phyloP scores from a whole-genome alignment of 2,888 invertebrate genomes.

The Marronus borbonicus region DNA sequence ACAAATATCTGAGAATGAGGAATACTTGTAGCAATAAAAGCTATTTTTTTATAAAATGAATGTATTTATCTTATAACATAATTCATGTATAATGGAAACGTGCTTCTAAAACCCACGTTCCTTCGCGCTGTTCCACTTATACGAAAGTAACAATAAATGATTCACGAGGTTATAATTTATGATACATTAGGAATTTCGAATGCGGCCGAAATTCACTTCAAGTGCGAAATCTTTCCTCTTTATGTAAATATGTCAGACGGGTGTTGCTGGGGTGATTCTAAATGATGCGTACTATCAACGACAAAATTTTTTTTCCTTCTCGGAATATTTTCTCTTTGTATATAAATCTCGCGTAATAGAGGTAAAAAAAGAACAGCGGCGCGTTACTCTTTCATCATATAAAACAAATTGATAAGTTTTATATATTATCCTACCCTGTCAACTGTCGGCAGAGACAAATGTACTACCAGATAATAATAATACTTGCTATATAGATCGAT shows the following conservation, averaged over 20 bases:
- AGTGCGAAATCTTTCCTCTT: constrained; percentile 45
- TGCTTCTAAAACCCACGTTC: no score
- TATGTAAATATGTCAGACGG: constrained; percentile 45
- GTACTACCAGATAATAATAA: constrained; percentile 39
- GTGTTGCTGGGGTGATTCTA: constrained; percentile 28
- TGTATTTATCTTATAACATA: no score
- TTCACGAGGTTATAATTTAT: constrained; percentile 38
- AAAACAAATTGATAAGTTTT: constrained; percentile 48
- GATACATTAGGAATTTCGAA: constrained; percentile 27
- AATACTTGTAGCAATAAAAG: no score
- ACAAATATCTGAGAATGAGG: no score
- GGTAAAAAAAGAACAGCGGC: constrained; percentile 4
- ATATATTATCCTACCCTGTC: constrained; percentile 23
- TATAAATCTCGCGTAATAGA: constrained; percentile 44
- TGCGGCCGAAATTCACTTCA: constrained; percentile 32
- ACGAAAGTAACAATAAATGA: constrained; percentile 22
- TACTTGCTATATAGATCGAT: constrained; percentile 30
- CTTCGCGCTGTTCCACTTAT: background rate
- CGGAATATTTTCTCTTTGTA: constrained; percentile 37
- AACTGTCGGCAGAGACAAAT: constrained; percentile 25
- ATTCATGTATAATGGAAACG: no score
- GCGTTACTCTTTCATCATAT: constrained; percentile 10
- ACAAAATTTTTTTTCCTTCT: constrained; percentile 39
- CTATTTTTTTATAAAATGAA: no score
- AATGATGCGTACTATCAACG: constrained; percentile 47